phyloP scores from a whole-genome alignment of 1,140 invertebrate genomes.

The Hyphantria cunea region DNA sequence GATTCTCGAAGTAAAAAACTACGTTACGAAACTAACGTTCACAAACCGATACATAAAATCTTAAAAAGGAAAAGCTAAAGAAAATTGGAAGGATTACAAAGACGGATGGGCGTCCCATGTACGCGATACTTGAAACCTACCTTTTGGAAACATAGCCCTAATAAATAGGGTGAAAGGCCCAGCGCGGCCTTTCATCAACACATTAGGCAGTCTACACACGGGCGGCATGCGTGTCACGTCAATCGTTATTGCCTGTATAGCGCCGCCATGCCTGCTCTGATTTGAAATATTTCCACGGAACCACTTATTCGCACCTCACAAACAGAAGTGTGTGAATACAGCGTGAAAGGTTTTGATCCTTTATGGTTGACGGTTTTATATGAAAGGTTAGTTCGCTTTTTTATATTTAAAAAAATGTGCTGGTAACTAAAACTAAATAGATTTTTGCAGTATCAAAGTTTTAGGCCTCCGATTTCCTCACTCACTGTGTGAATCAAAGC shows the following conservation, averaged over 20 bases:
- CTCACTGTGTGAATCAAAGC: too few relatives aligned
- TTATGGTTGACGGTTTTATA: slow-evolving; percentile 11
- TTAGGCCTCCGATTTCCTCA: too few relatives aligned
- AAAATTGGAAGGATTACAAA: slow-evolving; percentile 9
- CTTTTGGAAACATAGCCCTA: slow-evolving; percentile 58
- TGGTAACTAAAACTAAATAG: background rate
- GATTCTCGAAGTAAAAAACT: too few relatives aligned
- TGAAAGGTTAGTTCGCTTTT: background rate
- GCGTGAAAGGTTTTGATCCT: slow-evolving; percentile 41
- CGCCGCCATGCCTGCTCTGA: slow-evolving; percentile 61
- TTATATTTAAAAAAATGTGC: background rate
- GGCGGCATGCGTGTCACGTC: slow-evolving; percentile 70
- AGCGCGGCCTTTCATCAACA: slow-evolving; percentile 51
- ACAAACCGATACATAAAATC: too few relatives aligned
- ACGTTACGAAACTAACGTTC: too few relatives aligned
- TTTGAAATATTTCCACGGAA: slow-evolving; percentile 80
- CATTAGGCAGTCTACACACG: slow-evolving; percentile 70
- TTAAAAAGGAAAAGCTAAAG: background rate
- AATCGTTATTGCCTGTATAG: slow-evolving; percentile 73
- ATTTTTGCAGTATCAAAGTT: background rate
- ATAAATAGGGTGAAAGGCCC: slow-evolving; percentile 63
- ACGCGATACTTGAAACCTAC: slow-evolving; percentile 34
- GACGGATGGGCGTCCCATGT: slow-evolving; percentile 21
- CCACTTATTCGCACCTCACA: slow-evolving; percentile 74
- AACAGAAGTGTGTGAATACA: slow-evolving; percentile 39